Evolutionary conservation across 2,797 vertebrate species (phyloP), one percentile per base, ranked within the genome.

Genomic region (Gadopsis bispinosus): DNA sequence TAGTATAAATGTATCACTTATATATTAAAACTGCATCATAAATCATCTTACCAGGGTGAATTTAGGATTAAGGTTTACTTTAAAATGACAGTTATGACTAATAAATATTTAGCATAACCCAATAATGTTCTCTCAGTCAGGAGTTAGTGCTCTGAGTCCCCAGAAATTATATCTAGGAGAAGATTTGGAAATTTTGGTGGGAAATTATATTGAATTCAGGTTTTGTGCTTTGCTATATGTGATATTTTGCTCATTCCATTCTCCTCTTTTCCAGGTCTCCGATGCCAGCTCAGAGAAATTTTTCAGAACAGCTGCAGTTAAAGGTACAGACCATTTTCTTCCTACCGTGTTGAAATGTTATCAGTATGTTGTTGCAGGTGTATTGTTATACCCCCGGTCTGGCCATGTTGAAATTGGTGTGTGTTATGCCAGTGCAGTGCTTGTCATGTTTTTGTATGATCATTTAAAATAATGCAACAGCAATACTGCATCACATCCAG

Each of bases 241-340:
- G 37, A 68, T 72, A 73, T 81, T 81, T 54, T 69, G 22, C 69
- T 91, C 54, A 90, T 83, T 75, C 33, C 12, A 6, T 66, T 83
- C 75, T 81, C 78, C 47, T 90, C 73, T 93, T 53, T 91, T 90
- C 62, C 92, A 99, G 98, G 96, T 96, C 78, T 99, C 98, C 41
- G 97, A 99, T 97, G 97, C 97, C 92, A 95, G 94, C 94, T 99
- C 98, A 60, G 98, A 99, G 91, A 98, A 97, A 93, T 96, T 99
- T 86, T 99, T 99, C 96, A 98, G 96, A 94, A 95, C 97, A 75
- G 95, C 96, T 90, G 92, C 96, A 94, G 95, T 95, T 95, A 99
- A 98, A 99, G 98, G 98, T 99, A 97, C 90, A 72, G 31, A 54
- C 17, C 33, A 69, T 64, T 58, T 58, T 43, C 13, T 64, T 35